phyloP scores from a whole-genome alignment of 1,140 invertebrate genomes.

The Pogonomyrmex barbatus region DNA sequence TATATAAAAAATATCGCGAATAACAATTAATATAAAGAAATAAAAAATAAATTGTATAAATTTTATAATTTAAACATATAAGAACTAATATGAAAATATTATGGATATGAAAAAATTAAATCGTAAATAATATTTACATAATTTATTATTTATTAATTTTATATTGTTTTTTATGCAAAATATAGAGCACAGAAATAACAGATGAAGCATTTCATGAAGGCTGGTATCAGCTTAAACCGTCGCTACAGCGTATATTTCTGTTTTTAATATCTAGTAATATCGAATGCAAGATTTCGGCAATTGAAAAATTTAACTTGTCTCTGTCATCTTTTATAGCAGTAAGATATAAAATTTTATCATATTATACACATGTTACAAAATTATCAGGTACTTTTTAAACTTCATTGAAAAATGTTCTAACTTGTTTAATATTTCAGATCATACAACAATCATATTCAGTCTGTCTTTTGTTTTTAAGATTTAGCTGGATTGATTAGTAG shows the following conservation, averaged over 20 bases:
- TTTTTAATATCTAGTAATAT: constrained; percentile 59
- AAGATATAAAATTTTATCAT: neutral
- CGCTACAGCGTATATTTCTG: constrained; percentile 4
- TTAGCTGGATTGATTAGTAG: too few species aligned
- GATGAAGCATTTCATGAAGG: constrained; percentile 66
- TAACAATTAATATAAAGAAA: too few species aligned
- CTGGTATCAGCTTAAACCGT: constrained; percentile 55
- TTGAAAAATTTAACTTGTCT: constrained; percentile 66
- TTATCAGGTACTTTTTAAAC: neutral
- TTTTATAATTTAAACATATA: too few species aligned
- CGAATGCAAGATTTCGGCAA: constrained; percentile 54
- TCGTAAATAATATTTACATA: too few species aligned
- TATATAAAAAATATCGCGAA: too few species aligned
- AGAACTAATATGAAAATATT: too few species aligned
- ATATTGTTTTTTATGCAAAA: too few species aligned
- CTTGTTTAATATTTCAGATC: constrained; percentile 8
- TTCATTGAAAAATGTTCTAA: too few species aligned
- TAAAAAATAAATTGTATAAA: too few species aligned
- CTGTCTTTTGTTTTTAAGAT: too few species aligned
- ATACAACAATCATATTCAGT: constrained; percentile 41
- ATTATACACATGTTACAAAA: neutral
- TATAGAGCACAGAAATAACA: constrained; percentile 64
- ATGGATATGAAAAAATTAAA: too few species aligned
- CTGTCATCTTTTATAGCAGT: constrained; percentile 68
- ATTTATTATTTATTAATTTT: too few species aligned